Conservation (phyloP, 2,797 vertebrate genomes). For the Syndactyla subalaris region DNA sequence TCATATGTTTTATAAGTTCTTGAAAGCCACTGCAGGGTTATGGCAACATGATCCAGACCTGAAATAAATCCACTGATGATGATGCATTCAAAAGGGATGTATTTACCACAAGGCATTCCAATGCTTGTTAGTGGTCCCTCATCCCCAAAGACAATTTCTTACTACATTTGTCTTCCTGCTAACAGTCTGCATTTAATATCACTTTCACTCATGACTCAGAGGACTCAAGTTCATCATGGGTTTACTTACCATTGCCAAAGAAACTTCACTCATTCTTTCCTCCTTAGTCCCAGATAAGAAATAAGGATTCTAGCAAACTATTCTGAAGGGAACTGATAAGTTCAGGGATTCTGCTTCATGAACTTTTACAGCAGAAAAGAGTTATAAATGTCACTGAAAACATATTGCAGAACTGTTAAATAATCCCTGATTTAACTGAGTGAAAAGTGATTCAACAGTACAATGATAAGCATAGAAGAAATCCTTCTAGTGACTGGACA, state of each 20-base stretch:
- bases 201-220: background rate
- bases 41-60: background rate
- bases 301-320: background rate
- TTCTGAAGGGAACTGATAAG: background rate
- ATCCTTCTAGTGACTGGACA: background rate
- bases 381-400: background rate
- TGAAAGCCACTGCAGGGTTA: background rate
- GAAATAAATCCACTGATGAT: background rate
- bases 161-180: background rate
- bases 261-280: background rate
- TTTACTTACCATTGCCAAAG: background rate
- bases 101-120: slow-evolving; percentile 2
- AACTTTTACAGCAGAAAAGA: background rate
- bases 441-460: background rate
- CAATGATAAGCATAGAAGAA: background rate
- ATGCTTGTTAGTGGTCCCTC: background rate
- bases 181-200: background rate
- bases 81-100: background rate
- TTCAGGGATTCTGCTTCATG: slow-evolving; percentile 4
- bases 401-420: background rate
- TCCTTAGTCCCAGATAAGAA: background rate
- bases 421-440: background rate
- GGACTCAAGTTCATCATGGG: background rate
- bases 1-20: slow-evolving; percentile 8
- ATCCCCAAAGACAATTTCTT: background rate